Base-by-base conservation (phyloP, 2,113 vertebrate species). In the Nerophis ophidion region DNA sequence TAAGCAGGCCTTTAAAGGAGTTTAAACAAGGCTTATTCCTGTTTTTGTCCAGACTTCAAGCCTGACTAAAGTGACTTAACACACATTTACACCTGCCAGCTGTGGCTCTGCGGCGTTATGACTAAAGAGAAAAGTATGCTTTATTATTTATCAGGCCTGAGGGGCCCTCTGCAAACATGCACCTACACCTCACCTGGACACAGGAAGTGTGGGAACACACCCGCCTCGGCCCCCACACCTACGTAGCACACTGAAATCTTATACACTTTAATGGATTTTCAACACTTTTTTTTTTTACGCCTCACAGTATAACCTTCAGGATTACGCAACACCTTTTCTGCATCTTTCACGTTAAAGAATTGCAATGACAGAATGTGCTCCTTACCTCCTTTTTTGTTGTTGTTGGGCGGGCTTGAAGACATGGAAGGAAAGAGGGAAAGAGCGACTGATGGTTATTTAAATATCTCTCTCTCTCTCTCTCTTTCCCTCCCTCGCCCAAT, bases 341-440 rank as follows among this genome's bases (percentile, higher is more conserved):
- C 11, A 44, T 17, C 14, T 57, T 36, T 12, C 40, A 42, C 40
- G 2, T 61, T 19, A 17, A 5, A 5, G 44, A 40, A 3, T 33
- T 35, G 2, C 57, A 63, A 60, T 33, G 6, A 51, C 66, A 68
- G 16, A 56, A 11, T 40, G 44, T 26, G n/a, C 7, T 40, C 51
- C 84, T 81, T 81, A 86, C 84, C 82, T 85, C 33, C 19, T 66
- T 51, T 51, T 55, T 45, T 47, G 60, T 50, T 50, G 40, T 60
- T 45, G 60, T 50, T 50, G 40, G 58, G 76, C 64, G 60, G 55
- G 26, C 60, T 60, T 42, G 26, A 62, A 57, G 62, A 73, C 63
- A 48, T 19, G 36, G 63, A 70, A 56, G 51, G 54, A 63, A 69
- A 51, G 47, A 54, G 34, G n/a, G 19, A 74, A 60, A 80, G 82